Evolutionary conservation across 2,797 vertebrate genomes (phyloP), one percentile per base, ranked within the genome.

Genomic region (Danio albolineatus): DNA sequence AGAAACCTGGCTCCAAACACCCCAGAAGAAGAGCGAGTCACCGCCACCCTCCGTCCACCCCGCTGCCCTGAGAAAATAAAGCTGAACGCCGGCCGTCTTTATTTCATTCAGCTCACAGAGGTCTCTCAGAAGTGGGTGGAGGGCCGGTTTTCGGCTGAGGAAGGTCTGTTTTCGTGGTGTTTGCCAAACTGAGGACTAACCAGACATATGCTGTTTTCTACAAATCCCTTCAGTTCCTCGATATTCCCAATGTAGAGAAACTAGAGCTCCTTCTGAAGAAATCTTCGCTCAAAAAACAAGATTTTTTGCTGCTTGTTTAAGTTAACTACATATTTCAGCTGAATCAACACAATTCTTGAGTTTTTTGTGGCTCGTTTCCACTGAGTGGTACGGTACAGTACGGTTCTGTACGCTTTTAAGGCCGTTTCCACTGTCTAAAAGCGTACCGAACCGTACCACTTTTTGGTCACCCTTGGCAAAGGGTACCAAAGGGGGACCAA

Each of bases 1-100:
- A 88, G 85, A 93, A 90, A 84, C 28, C 73, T n/a, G 78, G 85
- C 83, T 87, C 87, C 88, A 90, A 87, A 83, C 86, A 87, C 90
- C 82, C 90, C 44, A 88, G 83, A 89, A 73, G 85, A 88, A 84
- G 73, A 87, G 75, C 46, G 64, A 57, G 80, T 74, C 28, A 38
- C 62, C 77, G 61, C 69, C 67, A 76, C 78, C 67, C 79, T 76
- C 72, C 7, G 71, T 85, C 84, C 82, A 81, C 82, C 72, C 76
- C 71, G 81, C 84, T 84, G 87, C 84, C 65, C 85, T 86, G 85
- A 83, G 80, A 89, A 89, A 90, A 91, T 79, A 80, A 89, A 87
- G 81, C 84, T 81, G 81, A 89, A 86, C 84, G 82, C 73, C 74
- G 21, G 57, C 84, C 82, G 76, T 87, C 86, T 89, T 87, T 88